These are phyloP conservation scores for Iselma pallidipennis DNA, from an alignment of 2,888 invertebrate species.

Conservation along the genomic window DNA sequence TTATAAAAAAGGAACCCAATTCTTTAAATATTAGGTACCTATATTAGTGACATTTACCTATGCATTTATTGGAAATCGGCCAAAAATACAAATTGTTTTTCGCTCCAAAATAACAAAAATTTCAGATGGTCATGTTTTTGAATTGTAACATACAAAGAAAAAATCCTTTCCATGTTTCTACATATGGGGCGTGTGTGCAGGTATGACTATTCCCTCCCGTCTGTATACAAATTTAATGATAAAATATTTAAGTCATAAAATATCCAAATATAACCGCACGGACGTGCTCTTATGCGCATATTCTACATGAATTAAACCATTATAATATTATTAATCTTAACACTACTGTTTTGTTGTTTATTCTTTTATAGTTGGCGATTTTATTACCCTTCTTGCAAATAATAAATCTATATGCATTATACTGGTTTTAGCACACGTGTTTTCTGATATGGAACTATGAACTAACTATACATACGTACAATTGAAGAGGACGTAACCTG, in stretches of 20 bases:
- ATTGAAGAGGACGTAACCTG: background rate
- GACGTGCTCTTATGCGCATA: slow-evolving; percentile 37
- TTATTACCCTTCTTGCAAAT: slow-evolving; percentile 36
- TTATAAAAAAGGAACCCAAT: too few species aligned
- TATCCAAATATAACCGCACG: slow-evolving; percentile 35
- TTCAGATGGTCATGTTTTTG: background rate
- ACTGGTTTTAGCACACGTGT: slow-evolving; percentile 37
- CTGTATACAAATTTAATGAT: slow-evolving; percentile 10
- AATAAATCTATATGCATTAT: slow-evolving; percentile 40
- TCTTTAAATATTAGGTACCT: too few species aligned
- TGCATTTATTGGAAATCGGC: background rate
- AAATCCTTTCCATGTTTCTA: background rate
- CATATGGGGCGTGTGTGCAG: background rate
- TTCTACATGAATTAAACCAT: slow-evolving; percentile 37
- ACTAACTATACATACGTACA: background rate
- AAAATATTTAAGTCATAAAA: slow-evolving; percentile 33
- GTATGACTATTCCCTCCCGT: background rate
- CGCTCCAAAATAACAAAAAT: background rate
- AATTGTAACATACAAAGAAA: background rate
- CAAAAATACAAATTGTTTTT: too few species aligned
- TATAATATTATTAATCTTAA: slow-evolving; percentile 38
- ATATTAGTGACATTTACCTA: background rate
- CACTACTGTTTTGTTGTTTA: slow-evolving; percentile 34
- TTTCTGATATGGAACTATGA: slow-evolving; percentile 1
- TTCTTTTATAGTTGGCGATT: slow-evolving; percentile 33